Evolutionary conservation across 1,140 invertebrate genomes (phyloP).

Genomic region (Lerema accius): DNA sequence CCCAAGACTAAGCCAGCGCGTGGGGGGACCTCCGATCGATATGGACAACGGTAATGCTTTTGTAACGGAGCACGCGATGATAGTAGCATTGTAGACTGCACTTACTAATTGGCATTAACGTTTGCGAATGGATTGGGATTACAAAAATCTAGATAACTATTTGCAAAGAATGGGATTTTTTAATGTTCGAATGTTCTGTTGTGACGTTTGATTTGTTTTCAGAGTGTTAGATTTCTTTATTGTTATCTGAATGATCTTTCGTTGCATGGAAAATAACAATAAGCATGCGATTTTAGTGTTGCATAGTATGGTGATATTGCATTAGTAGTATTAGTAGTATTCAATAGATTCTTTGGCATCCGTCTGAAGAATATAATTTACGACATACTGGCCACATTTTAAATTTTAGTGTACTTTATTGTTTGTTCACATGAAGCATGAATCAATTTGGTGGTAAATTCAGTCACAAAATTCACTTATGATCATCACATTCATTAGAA

Average conservation of each 20-base stretch:
- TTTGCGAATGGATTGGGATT: constrained; percentile 60
- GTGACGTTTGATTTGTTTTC: constrained; percentile 32
- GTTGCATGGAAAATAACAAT: not conserved
- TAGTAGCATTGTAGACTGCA: constrained; percentile 74
- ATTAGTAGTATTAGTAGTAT: not conserved
- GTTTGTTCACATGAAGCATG: constrained; percentile 10
- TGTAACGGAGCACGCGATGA: constrained; percentile 72
- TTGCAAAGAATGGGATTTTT: constrained; percentile 38
- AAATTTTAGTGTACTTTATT: not conserved
- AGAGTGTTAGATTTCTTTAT: constrained; percentile 33
- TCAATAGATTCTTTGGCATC: not conserved
- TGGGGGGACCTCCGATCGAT: constrained; percentile 91
- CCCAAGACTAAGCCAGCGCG: constrained; percentile 86
- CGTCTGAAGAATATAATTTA: not conserved
- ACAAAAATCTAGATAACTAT: constrained; percentile 24
- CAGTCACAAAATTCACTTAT: constrained; percentile 7
- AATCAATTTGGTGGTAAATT: constrained; percentile 7
- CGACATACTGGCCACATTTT: not conserved
- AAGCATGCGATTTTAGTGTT: not conserved
- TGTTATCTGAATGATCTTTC: not conserved
- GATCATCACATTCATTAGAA: constrained; percentile 8
- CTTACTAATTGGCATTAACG: constrained; percentile 78
- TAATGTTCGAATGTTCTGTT: constrained; percentile 33
- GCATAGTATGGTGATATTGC: not conserved
- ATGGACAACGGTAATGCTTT: constrained; percentile 91